These are phyloP conservation scores for Myzus persicae DNA, from an alignment of 1,140 invertebrate species.

Conservation along the genomic window DNA sequence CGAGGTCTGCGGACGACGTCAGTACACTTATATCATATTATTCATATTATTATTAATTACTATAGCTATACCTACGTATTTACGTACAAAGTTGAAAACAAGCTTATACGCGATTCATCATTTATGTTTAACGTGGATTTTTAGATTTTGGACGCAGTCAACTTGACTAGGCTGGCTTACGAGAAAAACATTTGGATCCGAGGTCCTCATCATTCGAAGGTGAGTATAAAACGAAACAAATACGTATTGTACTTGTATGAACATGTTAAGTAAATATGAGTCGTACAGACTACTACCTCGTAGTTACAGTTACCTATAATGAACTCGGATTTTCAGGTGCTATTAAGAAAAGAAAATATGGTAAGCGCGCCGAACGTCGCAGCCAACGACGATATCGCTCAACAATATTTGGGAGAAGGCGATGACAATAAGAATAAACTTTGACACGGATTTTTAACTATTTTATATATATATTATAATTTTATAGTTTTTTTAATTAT, in stretches of 20 bases:
- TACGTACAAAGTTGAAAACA: too few relatives aligned
- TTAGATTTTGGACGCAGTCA: not conserved
- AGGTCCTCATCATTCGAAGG: conserved; percentile 39
- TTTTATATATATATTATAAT: not conserved
- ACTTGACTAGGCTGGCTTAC: not conserved
- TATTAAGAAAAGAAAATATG: conserved; percentile 29
- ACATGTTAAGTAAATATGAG: not conserved
- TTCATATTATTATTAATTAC: not conserved
- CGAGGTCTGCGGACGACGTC: not conserved
- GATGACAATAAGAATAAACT: not conserved
- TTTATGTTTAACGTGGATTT: not conserved
- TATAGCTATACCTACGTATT: too few relatives aligned
- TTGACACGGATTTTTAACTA: not conserved
- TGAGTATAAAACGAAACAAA: not conserved
- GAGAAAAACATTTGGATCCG: conserved; percentile 33
- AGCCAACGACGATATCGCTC: not conserved
- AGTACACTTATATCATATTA: not conserved
- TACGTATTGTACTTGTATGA: not conserved
- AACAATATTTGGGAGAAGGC: not conserved
- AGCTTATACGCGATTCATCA: not conserved
- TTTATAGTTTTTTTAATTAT: not conserved
- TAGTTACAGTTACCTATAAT: not conserved
- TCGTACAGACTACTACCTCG: not conserved
- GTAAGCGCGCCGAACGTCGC: not conserved
- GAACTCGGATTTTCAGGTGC: not conserved